Evolutionary conservation across 2,113 vertebrate genomes (phyloP), one percentile per base, ranked within the genome.

Genomic region (Abramis brama): DNA sequence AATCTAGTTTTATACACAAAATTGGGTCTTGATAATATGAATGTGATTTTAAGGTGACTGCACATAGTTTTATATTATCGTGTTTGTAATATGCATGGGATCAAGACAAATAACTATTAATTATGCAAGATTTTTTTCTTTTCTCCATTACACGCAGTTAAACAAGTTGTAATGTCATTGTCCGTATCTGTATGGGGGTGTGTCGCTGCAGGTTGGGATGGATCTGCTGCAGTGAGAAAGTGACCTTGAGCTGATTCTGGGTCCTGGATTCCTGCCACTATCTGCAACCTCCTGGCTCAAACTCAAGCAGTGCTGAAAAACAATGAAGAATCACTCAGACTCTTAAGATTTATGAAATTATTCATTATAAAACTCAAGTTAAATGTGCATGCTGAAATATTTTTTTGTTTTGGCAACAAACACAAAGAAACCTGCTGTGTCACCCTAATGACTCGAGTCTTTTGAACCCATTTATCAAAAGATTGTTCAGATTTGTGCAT

Each of bases 181-280:
- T 47, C 25, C 60, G 4, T 9, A 11, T 55, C n/a, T 27, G 39
- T 68, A 43, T 64, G 66, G 11, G 62, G 71, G n/a, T n/a, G 64
- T 84, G 43, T 74, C 23, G 33, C 57, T 30, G 79, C 45, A 87
- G 66, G 73, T 73, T 71, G 17, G 64, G 27, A 71, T 90, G 85
- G 89, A 70, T 59, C 50, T 77, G 50, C 86, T 84, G 89, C 87
- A 86, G 73, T 82, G 80, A 64, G 59, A 55, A 79, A 81, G 59
- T 87, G 80, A 87, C 91, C 93, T 93, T 94, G 92, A 88, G 83
- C 77, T 87, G 91, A 90, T 92, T 90, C 89, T 87, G 92, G 92
- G 91, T 92, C 89, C 87, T 89, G 93, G 92, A 92, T 90, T 17
- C 43, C 80, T 87, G 93, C 92, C 93, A 92, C 90, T 81, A 30